Evolutionary conservation across 2,888 invertebrate species (phyloP).

Genomic region (Slavum lentiscoides): DNA sequence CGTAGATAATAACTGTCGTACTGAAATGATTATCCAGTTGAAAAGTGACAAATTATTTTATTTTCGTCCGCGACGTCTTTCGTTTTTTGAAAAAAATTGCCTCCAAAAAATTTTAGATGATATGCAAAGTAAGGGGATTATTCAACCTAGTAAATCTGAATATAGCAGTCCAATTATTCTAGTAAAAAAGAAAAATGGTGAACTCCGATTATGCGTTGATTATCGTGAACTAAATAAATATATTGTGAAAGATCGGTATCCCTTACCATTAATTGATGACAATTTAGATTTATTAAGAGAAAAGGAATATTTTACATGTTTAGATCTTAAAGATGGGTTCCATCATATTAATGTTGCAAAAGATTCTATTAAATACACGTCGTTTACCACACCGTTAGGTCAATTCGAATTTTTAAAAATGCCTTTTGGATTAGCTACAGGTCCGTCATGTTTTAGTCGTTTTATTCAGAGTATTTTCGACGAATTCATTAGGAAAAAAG

Average conservation of each 20-base stretch:
- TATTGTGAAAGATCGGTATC: conserved; percentile 4
- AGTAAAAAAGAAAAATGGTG: neutral
- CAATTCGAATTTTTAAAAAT: conserved; percentile 2
- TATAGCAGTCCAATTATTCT: conserved; percentile 9
- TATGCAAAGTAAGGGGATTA: neutral
- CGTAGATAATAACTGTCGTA: no score
- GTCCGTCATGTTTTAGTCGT: conserved; percentile 50
- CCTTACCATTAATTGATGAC: conserved; percentile 1
- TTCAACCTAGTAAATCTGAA: neutral
- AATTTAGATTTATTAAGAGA: conserved; percentile 6
- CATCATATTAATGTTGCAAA: neutral
- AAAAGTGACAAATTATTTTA: no score
- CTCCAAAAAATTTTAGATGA: neutral
- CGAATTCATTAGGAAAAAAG: conserved; percentile 55
- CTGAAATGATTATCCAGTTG: no score
- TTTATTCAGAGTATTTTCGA: conserved; percentile 58
- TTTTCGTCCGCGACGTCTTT: no score
- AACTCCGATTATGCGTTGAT: neutral
- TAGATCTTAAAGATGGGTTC: conserved; percentile 2
- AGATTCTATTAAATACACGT: conserved; percentile 9
- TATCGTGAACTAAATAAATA: conserved; percentile 2
- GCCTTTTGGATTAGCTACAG: conserved; percentile 8
- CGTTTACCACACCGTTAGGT: neutral
- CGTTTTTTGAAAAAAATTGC: no score
- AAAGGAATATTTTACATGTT: neutral